Base-by-base conservation (phyloP, 2,797 vertebrate species). In the Ispidina picta region DNA sequence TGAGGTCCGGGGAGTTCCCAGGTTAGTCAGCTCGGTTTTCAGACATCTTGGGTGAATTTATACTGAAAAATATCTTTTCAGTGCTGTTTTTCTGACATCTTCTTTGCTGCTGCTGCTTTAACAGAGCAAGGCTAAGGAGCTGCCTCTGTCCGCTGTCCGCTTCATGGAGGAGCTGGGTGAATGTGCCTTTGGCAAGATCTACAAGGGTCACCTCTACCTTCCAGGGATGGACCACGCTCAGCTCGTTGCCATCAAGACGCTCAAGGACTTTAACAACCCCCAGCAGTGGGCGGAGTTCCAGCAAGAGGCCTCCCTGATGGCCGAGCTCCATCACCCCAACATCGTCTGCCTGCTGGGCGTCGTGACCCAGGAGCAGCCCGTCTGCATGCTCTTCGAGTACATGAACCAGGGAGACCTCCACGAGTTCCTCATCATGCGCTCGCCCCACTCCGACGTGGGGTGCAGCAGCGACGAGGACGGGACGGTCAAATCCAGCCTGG, bases 161-260 rank as follows among this genome's bases (percentile, higher is more conserved):
- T 99, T 99, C 97, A 99, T 99, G 99, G 99, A 99, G 97, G 99
- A 99, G 94, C 90, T 99, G 33, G 99, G 99, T 2, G 99, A 99
- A 49, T 99, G 99, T 26, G 70, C 95, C 4, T 97, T 99, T 5
- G 99, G 99, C 31, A 99, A 99, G 98, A 98, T 99, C 97, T 99
- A 99, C 97, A 99, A 99, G 94, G 99, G 99, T 31, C 99, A 99
- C 75, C 98, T 99, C 91, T 99, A 99, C 95, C 98, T 99, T 54
- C 99, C 99, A 0, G 99, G 99, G 85, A 99, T 99, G 99, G 99
- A 99, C 88, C 99, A 99, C 37, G 98, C 99, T 6, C 99, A 99
- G 94, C 97, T 99, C 4, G 98, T 99, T 73, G 99, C 99, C 75
- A 99, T 99, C 96, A 99, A 99, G 97, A 99, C 99, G 8, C 95